Base-by-base conservation (phyloP, 2,113 vertebrate species). In the Carassius auratus region DNA sequence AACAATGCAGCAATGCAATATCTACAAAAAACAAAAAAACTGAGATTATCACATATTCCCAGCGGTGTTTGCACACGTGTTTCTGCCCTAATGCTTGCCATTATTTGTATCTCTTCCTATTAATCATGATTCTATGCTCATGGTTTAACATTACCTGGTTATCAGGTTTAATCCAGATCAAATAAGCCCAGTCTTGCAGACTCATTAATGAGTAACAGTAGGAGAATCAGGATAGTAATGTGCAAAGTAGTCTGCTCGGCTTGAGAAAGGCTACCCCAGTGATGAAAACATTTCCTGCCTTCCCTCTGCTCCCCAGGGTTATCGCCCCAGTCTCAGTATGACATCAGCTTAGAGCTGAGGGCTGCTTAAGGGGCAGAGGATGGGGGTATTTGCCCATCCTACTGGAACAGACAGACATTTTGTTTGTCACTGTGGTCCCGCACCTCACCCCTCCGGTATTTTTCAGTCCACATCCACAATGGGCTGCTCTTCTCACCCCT, bases 371-470 rank as follows among this genome's bases (percentile, higher is more conserved):
- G 85, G 85, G 89, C 87, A 42, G 50, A 45, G 55, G 8, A 79
- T 19, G 48, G 33, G 30, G 64, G 48, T 45, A 80, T 88, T 88
- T 10, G 77, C 8, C 57, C 73, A 50, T 50, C 89, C 87, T 89
- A 59, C 85, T 59, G 89, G 87, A 92, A 91, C 85, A 80, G 88
- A 92, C 84, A 78, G 86, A 89, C 86, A 93, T 89, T 33, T 57
- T 84, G 68, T 90, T 26, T 88, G 91, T 89, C 91, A 91, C 64
- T 23, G 10, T 68, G 86, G 87, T 90, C 88, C 91, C 81, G 86
- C 87, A 88, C 89, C 90, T 90, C n/a, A 30, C 74, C 36, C 52
- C 81, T 78, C 38, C 26, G 2, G 57, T 10, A 42, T 15, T n/a
- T 71, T 77, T 48, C n/a, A 77, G 50, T 21, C 50, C 23, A 55